Evolutionary conservation across 2,888 invertebrate species (phyloP).

Genomic region (Glaucopsyche alexis): DNA sequence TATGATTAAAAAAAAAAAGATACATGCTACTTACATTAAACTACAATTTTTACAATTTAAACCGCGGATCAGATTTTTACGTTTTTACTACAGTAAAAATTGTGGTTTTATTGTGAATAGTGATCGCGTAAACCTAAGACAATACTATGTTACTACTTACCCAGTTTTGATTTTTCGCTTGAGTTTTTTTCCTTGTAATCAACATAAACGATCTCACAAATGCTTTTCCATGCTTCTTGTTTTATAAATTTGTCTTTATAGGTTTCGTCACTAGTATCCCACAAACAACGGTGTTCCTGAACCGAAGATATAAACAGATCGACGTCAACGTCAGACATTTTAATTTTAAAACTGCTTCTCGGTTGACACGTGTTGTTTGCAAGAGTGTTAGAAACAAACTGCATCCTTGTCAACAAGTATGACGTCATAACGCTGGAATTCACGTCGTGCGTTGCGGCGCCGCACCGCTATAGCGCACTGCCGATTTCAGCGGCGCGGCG

Average conservation of each 20-base stretch:
- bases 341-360: constrained; percentile 33
- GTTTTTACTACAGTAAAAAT: too few relatives aligned
- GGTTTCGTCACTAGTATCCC: constrained; percentile 36
- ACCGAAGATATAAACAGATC: constrained; percentile 36
- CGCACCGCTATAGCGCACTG: constrained; percentile 26
- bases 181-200: constrained; percentile 34
- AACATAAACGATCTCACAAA: constrained; percentile 35
- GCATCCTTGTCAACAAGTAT: constrained; percentile 29
- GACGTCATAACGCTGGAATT: constrained; percentile 32
- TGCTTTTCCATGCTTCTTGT: constrained; percentile 37
- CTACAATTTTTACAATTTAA: too few relatives aligned
- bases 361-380: constrained; percentile 76
- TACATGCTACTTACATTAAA: too few relatives aligned
- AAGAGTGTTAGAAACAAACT: constrained; percentile 32
- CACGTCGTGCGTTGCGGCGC: constrained; percentile 22
- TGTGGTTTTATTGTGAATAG: too few relatives aligned
- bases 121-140: too few relatives aligned
- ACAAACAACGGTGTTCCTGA: constrained; percentile 36
- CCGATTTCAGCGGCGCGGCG: constrained; percentile 31
- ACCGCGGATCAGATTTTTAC: too few relatives aligned
- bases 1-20: too few relatives aligned
- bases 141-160: constrained; percentile 28
- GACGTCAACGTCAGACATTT: constrained; percentile 35
- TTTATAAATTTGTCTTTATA: constrained; percentile 38
- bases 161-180: constrained; percentile 36